Evolutionary conservation across 2,888 invertebrate species (phyloP).

Genomic region (Epinotia nisella): DNA sequence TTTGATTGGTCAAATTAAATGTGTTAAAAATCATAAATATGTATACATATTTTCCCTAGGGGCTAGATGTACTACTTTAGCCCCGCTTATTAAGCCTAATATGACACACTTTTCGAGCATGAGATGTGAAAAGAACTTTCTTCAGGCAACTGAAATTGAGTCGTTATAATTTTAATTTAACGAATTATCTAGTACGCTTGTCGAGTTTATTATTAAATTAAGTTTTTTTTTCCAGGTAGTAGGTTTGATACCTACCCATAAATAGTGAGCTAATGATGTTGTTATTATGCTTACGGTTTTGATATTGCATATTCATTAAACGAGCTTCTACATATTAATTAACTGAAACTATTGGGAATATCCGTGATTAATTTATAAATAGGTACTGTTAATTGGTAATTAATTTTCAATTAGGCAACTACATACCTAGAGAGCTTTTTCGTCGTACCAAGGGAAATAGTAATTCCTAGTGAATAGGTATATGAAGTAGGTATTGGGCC

Average conservation of each 20-base stretch:
- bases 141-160: not conserved
- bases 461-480: too few species aligned
- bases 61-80: too few species aligned
- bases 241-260: not conserved
- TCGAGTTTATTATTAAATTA: not conserved
- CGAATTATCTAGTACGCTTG: not conserved
- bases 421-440: not conserved
- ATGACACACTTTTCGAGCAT: too few species aligned
- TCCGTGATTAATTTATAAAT: not conserved
- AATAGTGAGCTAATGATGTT: too few species aligned
- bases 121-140: slow-evolving; percentile 8
- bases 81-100: too few species aligned
- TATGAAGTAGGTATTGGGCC: too few species aligned
- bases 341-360: slow-evolving; percentile 1
- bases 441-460: not conserved
- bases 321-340: not conserved
- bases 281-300: not conserved
- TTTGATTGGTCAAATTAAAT: too few species aligned
- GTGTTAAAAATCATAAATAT: too few species aligned
- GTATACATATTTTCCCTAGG: too few species aligned
- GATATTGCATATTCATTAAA: slow-evolving; percentile 4
- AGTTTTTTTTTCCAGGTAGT: not conserved
- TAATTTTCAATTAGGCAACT: slow-evolving; percentile 12
- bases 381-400: slow-evolving; percentile 7
- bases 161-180: not conserved